Conservation (phyloP, 2,888 invertebrate genomes). For the Tanypteryx hageni region DNA sequence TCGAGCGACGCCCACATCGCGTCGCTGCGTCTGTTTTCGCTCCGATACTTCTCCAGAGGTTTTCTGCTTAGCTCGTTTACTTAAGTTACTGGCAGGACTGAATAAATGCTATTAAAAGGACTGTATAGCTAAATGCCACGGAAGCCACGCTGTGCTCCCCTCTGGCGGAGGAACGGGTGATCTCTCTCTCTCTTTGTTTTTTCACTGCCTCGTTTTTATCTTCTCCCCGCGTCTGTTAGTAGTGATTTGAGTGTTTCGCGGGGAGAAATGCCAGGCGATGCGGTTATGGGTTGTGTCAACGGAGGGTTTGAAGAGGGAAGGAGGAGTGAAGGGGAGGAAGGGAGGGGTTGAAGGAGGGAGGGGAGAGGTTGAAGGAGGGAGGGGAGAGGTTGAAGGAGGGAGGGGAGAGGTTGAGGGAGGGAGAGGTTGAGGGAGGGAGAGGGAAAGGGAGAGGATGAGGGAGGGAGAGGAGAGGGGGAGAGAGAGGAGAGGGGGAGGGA, state of each 20-base stretch:
- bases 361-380: no score
- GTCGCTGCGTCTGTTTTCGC: not conserved
- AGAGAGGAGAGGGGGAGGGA: no score
- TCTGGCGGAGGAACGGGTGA: not conserved
- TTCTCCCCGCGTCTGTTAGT: conserved; percentile 31
- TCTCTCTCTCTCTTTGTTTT: not conserved
- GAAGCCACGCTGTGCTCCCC: not conserved
- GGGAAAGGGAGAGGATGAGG: no score
- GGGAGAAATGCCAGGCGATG: conserved; percentile 18
- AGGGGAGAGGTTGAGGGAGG: no score
- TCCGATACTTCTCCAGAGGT: not conserved
- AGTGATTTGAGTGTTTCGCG: conserved; percentile 23
- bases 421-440: no score
- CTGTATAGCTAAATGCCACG: conserved; percentile 46
- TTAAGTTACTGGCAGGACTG: conserved; percentile 42
- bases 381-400: no score
- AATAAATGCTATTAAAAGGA: conserved; percentile 59
- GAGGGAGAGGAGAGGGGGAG: no score
- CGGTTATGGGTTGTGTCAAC: conserved; percentile 34
- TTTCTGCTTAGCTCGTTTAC: conserved; percentile 38
- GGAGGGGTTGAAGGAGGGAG: not conserved
- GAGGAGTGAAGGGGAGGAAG: not conserved
- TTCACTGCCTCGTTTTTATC: not conserved
- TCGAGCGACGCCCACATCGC: conserved; percentile 8
- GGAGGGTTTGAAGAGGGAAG: not conserved